Percentiles rank a stretch among this genome's conserved stretches.
Evolutionary conservation across 2,113 vertebrate genomes (phyloP).

Genomic region (Salvelinus sp.): DNA sequence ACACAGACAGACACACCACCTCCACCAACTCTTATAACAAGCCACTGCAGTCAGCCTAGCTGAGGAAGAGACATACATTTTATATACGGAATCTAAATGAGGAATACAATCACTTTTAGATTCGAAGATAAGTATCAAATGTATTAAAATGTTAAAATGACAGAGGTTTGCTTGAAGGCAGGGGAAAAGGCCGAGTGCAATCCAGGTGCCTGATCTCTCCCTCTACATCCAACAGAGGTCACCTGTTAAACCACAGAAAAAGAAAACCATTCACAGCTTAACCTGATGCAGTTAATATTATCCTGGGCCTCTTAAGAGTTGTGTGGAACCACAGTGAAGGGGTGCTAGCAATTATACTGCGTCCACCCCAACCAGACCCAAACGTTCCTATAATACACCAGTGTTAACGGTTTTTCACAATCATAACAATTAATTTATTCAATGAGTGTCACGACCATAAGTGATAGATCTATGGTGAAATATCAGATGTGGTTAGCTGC

Average conservation of each 20-base stretch:
- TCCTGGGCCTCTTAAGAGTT: neutral
- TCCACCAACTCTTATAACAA: neutral
- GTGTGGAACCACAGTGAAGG: neutral
- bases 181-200: neutral
- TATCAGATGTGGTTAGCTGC: neutral
- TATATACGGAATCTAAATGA: constrained; percentile 4
- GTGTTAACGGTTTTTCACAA: neutral
- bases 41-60: neutral
- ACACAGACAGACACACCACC: neutral
- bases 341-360: neutral
- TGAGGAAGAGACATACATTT: neutral
- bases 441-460: neutral
- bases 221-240: neutral
- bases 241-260: neutral
- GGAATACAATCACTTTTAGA: constrained; percentile 3
- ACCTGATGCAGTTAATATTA: neutral
- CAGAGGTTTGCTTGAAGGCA: constrained; percentile 27
- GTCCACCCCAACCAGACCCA: neutral
- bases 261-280: neutral
- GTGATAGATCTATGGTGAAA: neutral
- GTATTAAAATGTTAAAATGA: constrained; percentile 5
- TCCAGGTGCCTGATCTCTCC: neutral
- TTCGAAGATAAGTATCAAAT: neutral
- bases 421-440: neutral
- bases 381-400: neutral